Percentiles rank a stretch among this genome's conserved stretches.
These are phyloP conservation scores for Ennomos erosarius DNA, from an alignment of 2,888 invertebrate species.

Conservation along the genomic window DNA sequence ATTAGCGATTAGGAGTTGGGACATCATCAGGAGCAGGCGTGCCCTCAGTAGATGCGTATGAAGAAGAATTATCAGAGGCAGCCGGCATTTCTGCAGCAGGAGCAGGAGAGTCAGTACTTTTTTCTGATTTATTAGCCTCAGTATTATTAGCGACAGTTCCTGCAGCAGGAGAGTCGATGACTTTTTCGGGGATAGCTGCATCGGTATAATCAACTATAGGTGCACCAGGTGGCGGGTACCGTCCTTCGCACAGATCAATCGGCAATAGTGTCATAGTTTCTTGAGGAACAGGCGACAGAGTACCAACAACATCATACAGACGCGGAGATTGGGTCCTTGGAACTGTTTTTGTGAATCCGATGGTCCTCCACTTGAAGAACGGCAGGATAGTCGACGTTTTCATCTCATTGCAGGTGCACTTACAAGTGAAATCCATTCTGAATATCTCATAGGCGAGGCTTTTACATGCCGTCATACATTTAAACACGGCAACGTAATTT, in stretches of 20 bases:
- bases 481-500: constrained; percentile 60
- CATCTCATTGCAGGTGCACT: constrained; percentile 67
- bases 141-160: background rate
- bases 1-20: background rate
- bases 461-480: constrained; percentile 70
- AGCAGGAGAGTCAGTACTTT: no score
- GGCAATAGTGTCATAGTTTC: constrained; percentile 1
- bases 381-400: constrained; percentile 62
- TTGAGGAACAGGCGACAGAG: constrained; percentile 49
- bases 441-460: constrained; percentile 66
- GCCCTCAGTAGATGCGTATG: background rate
- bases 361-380: constrained; percentile 67
- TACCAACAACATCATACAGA: constrained; percentile 64
- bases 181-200: background rate
- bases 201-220: no score
- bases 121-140: no score
- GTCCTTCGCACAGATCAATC: no score
- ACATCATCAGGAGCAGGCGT: background rate
- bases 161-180: background rate
- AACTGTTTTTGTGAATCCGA: constrained; percentile 56
- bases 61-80: background rate
- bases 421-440: constrained; percentile 58
- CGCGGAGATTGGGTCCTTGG: constrained; percentile 58
- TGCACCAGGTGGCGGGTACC: no score
- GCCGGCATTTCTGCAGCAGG: no score